Evolutionary conservation across 1,140 invertebrate genomes (phyloP).

Genomic region (Epicauta chinensis): DNA sequence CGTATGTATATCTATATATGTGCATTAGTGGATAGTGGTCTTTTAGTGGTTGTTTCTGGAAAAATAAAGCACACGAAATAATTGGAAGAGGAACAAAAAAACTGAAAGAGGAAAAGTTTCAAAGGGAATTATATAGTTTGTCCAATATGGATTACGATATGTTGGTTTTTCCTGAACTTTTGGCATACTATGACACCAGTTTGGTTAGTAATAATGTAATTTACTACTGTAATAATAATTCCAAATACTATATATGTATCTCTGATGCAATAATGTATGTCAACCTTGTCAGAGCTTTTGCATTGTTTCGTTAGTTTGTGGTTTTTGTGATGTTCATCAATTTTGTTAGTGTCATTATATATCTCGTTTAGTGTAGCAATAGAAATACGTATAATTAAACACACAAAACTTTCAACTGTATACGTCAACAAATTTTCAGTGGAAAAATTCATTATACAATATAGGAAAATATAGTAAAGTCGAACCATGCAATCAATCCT

Average conservation of each 20-base stretch:
- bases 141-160: constrained; percentile 41
- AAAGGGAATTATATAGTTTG: too few species aligned
- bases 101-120: too few species aligned
- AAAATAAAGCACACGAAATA: too few species aligned
- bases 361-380: constrained; percentile 4
- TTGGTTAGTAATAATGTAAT: constrained; percentile 30
- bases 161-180: constrained; percentile 38
- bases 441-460: too few species aligned
- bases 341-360: constrained; percentile 17
- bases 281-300: constrained; percentile 5
- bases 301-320: constrained; percentile 12
- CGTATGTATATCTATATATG: background rate
- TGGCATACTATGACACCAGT: constrained; percentile 38
- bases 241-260: background rate
- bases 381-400: constrained; percentile 10
- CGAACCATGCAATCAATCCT: too few species aligned
- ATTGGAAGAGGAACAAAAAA: too few species aligned
- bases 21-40: too few species aligned
- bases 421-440: too few species aligned
- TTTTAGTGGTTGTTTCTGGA: too few species aligned
- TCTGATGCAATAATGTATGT: too few species aligned
- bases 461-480: too few species aligned
- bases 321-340: constrained; percentile 16
- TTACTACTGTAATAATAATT: constrained; percentile 7
- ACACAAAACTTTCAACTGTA: too few species aligned